Evolutionary conservation across 2,797 vertebrate species (phyloP), one percentile per base, ranked within the genome.

Genomic region (Ambastaia sidthimunki): DNA sequence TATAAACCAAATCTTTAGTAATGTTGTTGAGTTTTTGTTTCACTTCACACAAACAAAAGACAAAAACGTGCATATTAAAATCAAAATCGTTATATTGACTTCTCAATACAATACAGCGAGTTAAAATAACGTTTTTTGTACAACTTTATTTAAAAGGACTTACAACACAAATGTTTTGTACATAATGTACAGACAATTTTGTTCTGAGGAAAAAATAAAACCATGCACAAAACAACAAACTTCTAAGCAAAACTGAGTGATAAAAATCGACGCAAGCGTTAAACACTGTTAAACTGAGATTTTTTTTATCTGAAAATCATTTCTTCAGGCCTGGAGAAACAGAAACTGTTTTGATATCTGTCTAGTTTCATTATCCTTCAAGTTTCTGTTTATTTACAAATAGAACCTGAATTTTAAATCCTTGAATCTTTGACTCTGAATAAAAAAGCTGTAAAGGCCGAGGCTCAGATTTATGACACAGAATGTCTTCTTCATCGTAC

Each of bases 131-230:
- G 25, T 50, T 41, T 67, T 57, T 25, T 41, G 5, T 65, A 67
- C 75, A 78, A 50, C 89, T 83, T 83, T 84, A 92, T 91, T 91
- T 87, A 85, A 92, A 92, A 90, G 80, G 76, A 88, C 90, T 89
- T 89, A 88, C 86, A 90, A 88, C 87, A 90, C 78, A 88, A 89
- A 90, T 83, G 55, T 41, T 23, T 75, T 87, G 62, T 77, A 78
- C 81, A 84, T 80, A 88, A 78, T 34, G 68, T 74, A 76, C 76
- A 89, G 52, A 84, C 21, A 80, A 57, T 70, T 54, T 69, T 52
- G 37, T 63, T 85, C 57, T 70, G 76, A 85, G 85, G 66, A 70
- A 83, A 71, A 87, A 84, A 69, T 50, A 76, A 85, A 84, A 71
- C 69, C 83, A 83, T 74, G 75, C 78, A 78, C 28, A 78, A 16